These are phyloP conservation scores for Dermatemys mawii DNA, from an alignment of 2,113 vertebrate genomes.

Conservation along the genomic window DNA sequence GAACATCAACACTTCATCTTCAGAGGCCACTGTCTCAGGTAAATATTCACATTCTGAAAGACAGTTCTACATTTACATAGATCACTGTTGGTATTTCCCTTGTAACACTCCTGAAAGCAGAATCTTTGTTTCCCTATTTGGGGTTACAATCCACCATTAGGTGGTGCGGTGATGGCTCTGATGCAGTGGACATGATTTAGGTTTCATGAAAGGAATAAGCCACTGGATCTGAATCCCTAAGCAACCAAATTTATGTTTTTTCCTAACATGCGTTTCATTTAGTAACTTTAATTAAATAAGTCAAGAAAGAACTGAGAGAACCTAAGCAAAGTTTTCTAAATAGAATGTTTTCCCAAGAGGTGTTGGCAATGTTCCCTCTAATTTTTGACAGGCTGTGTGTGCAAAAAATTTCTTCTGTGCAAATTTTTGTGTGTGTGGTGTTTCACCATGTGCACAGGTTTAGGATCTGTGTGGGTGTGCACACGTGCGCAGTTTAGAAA, in stretches of 20 bases:
- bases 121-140: background rate
- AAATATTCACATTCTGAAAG: background rate
- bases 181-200: background rate
- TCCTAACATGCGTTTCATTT: background rate
- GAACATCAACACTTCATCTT: background rate
- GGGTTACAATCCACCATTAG: background rate
- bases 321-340: background rate
- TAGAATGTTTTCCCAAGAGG: background rate
- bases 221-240: background rate
- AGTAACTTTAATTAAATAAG: background rate
- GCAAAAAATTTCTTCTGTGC: too few species aligned
- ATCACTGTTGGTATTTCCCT: too few species aligned
- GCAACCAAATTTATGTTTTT: background rate
- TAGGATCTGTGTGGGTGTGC: too few species aligned
- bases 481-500: too few species aligned
- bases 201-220: background rate
- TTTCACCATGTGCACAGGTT: too few species aligned
- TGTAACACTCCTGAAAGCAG: background rate
- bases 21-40: background rate
- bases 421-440: too few species aligned
- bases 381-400: too few species aligned
- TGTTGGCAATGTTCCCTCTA: too few species aligned
- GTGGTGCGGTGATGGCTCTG: rapidly evolving
- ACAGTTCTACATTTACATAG: background rate
- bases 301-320: background rate